A percentile compares a stretch with the other conserved stretches of the same genome.
These are phyloP conservation scores for Tricholauxania praeusta DNA, from an alignment of 2,888 invertebrate genomes.

Conservation along the genomic window DNA sequence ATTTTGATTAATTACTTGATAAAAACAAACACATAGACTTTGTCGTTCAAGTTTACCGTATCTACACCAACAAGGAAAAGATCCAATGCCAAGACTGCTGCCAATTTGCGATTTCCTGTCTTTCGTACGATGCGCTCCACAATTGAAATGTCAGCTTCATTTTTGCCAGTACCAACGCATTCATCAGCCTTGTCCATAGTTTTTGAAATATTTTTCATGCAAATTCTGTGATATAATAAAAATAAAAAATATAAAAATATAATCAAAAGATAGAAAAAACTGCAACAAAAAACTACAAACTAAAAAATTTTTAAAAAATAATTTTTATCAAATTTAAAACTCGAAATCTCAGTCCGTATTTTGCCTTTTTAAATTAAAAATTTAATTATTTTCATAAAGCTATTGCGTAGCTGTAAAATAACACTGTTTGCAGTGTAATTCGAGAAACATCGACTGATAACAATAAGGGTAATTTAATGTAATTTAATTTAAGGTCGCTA, in stretches of 20 bases:
- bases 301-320: too few species aligned
- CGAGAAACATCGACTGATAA: too few species aligned
- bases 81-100: conserved; percentile 81
- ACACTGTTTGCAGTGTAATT: too few species aligned
- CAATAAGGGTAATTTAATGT: too few species aligned
- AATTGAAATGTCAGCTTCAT: conserved; percentile 70
- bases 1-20: background rate
- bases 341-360: background rate
- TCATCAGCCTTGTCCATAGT: conserved; percentile 70
- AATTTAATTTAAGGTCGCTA: too few species aligned
- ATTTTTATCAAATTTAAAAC: background rate
- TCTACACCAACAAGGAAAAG: conserved; percentile 84
- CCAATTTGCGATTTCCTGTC: conserved; percentile 72
- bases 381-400: too few species aligned
- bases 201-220: conserved; percentile 71
- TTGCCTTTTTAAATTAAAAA: too few species aligned
- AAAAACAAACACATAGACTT: background rate
- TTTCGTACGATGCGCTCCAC: conserved; percentile 72
- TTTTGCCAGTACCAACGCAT: conserved; percentile 50
- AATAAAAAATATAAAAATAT: conserved; percentile 37
- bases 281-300: too few species aligned
- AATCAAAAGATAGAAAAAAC: too few species aligned
- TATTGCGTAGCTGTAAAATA: too few species aligned
- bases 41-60: conserved; percentile 70
- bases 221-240: conserved; percentile 66